Percentiles rank a stretch among this genome's conserved stretches.
These are phyloP conservation scores for Anhinga rufa DNA, from an alignment of 2,113 vertebrate genomes.

Conservation along the genomic window DNA sequence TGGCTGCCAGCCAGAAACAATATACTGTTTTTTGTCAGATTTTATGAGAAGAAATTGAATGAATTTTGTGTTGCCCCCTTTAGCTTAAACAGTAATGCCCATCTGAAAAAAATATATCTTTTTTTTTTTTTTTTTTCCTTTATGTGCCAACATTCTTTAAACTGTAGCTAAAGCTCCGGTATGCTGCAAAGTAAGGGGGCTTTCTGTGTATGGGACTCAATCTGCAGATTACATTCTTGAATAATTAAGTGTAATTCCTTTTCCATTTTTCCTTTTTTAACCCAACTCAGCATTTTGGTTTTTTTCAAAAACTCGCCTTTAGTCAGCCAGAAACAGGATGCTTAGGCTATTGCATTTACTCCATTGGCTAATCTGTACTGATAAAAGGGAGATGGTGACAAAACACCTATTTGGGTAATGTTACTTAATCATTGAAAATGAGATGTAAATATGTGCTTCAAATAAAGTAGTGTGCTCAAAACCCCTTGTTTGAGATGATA, in stretches of 20 bases:
- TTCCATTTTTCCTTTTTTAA: not conserved
- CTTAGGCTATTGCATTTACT: not conserved
- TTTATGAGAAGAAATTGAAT: slow-evolving; percentile 6
- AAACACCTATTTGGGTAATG: not conserved
- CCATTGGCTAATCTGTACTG: not conserved
- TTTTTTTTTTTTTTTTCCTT: not conserved
- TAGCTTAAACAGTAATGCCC: not conserved
- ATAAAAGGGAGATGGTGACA: not conserved
- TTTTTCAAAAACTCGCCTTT: not conserved
- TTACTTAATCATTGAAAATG: not conserved
- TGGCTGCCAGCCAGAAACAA: not conserved
- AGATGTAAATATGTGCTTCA: not conserved
- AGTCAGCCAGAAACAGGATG: not conserved
- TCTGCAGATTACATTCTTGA: not conserved
- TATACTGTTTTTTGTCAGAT: not conserved
- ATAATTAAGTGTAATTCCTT: not conserved
- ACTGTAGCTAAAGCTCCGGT: not conserved
- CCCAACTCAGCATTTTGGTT: not conserved
- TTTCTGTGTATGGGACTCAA: not conserved
- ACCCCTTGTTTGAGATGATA: not conserved
- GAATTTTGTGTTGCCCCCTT: not conserved
- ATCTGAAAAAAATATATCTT: not conserved
- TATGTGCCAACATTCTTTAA: not conserved
- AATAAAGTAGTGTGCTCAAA: not conserved
- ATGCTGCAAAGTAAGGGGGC: not conserved